Percentiles rank a stretch among this genome's conserved stretches.
Conservation (phyloP, 2,113 vertebrate genomes). For the Micronycteris hirsuta region DNA sequence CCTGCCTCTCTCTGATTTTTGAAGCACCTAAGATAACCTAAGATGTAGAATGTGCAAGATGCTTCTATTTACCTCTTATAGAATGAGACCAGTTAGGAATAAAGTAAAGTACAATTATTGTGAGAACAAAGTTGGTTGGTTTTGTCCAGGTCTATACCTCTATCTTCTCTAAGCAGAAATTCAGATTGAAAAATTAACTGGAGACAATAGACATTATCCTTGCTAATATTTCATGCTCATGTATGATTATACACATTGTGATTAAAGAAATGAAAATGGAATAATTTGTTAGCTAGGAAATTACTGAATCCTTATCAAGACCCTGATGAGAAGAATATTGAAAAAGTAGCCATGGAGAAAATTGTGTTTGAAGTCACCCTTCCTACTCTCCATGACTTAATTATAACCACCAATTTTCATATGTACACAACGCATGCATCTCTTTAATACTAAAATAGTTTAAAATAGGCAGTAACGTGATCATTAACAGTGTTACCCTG, state of each 20-base stretch:
- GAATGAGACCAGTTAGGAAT: constrained; percentile 18
- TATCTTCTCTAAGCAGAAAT: not conserved
- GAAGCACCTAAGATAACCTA: not conserved
- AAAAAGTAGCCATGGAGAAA: constrained; percentile 20
- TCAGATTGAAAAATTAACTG: constrained; percentile 31
- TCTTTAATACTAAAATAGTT: not conserved
- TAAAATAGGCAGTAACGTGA: not conserved
- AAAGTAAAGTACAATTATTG: not conserved
- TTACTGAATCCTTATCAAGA: constrained; percentile 32
- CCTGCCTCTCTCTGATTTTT: not conserved
- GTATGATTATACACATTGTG: constrained; percentile 32
- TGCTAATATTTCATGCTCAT: constrained; percentile 45
- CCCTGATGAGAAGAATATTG: not conserved
- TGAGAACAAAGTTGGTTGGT: not conserved
- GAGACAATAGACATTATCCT: not conserved
- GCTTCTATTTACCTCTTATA: not conserved
- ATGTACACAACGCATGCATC: not conserved
- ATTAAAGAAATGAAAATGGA: constrained; percentile 42
- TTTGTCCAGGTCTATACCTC: not conserved
- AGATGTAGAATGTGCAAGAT: not conserved
- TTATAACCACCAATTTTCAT: not conserved
- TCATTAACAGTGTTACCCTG: not conserved
- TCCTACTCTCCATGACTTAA: not conserved
- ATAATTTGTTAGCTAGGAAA: constrained; percentile 40
- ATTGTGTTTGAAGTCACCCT: not conserved